Evolutionary conservation across 2,888 invertebrate genomes (phyloP), one percentile per base, ranked within the genome.

Genomic region (Eledone cirrhosa): DNA sequence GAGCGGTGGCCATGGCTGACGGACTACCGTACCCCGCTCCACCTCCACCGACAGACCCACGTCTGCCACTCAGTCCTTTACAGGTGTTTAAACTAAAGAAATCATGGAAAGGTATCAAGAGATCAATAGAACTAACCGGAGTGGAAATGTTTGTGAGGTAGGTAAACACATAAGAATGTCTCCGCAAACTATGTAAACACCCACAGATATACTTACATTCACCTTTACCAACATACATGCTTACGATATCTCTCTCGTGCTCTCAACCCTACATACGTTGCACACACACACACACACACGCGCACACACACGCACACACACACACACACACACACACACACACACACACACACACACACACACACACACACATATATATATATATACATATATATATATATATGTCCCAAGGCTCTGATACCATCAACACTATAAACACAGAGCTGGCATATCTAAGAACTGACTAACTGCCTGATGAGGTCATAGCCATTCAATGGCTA

Each of bases 71-170:
- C 11, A 87, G 86, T 77, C 85, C 88, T 29, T 81, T 87, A 82
- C 87, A 89, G 83, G 87, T 89, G 78, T 89, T 88, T 79, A 88
- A 88, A 80, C 81, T 89, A 33, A 86, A 89, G 81, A 88, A 87
- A 83, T 88, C 88, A 63, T 89, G 89, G 89, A 89, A 89, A 83
- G 89, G 88, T 77, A 87, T 89, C 77, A 88, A 88, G 81, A 77
- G 89, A 77, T 84, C 86, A 80, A 85, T 88, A 84, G 87, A 87
- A 78, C 83, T 85, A 33, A 88, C 89, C 16, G 89, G 89, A 31
- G 84, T 89, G 1, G 89, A 89, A 78, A 88, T 89, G 88, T 88
- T 89, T 81, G 86, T 89, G 78, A 85, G 88, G 89, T 89, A 81
- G 82, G 87, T 78, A 33, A 29, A 33, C 74, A 67, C 47, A 27